A percentile compares a stretch with the other conserved stretches of the same genome.
Conservation (phyloP, 1,140 invertebrate species). For the Bombus picipes region DNA sequence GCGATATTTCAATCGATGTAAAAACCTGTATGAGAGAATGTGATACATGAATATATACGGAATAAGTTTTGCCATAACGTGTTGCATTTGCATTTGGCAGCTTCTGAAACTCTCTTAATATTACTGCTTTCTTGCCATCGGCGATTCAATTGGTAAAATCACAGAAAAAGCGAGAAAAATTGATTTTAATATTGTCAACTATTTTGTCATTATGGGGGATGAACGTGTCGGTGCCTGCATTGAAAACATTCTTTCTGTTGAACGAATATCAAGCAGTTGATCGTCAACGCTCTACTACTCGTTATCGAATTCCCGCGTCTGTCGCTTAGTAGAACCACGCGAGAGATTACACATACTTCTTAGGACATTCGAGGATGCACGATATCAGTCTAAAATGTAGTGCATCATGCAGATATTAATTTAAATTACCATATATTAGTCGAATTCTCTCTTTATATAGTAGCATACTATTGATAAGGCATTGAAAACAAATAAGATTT, state of each 20-base stretch:
- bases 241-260: constrained; percentile 41
- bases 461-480: constrained; percentile 24
- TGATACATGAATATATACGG: neutral
- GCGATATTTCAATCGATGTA: neutral
- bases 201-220: constrained; percentile 45
- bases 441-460: neutral
- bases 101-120: constrained; percentile 40
- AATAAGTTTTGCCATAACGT: neutral
- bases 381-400: neutral
- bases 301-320: neutral
- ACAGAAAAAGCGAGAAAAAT: constrained; percentile 5
- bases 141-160: neutral
- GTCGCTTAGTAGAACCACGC: constrained; percentile 9
- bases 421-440: neutral
- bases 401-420: constrained; percentile 5
- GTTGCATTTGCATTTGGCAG: neutral
- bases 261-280: neutral
- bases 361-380: constrained; percentile 9
- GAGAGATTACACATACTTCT: constrained; percentile 29
- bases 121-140: constrained; percentile 24
- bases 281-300: neutral
- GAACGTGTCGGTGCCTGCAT: constrained; percentile 82
- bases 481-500: constrained; percentile 47
- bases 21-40: neutral
- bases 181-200: constrained; percentile 52